Evolutionary conservation across 2,113 vertebrate genomes (phyloP), one percentile per base, ranked within the genome.

Genomic region (Tragelaphus imberbis): DNA sequence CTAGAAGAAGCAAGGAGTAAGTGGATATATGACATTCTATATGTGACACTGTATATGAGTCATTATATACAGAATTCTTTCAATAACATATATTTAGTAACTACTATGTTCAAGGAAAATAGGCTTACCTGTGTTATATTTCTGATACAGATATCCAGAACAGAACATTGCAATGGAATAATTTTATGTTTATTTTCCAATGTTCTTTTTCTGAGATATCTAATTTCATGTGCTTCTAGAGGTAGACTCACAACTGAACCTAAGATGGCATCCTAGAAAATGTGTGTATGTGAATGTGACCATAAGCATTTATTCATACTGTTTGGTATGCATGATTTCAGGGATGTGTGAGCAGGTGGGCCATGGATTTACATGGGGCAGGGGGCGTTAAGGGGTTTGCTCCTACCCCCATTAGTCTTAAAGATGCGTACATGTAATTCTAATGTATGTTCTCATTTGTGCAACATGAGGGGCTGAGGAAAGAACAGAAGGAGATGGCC

Each of bases 121-220:
- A 56, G 47, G 10, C 19, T 36, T 21, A 80, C 88, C 15, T 9
- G 15, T 36, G 33, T 85, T 58, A 56, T 5, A 36, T 59, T 40
- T 33, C 33, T 53, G 21, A 71, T 27, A 68, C 75, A 85, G 65
- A 81, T 59, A 79, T 13, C 3, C 5, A 56, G 19, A 25, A 79
- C 21, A 1, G 7, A 1, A 4, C 13, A 71, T 3, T 21, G 13
- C 19, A 82, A 17, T 53, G 13, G 4, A 28, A 55, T 1, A 40
- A 44, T 75, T 87, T 68, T 71, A 56, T 61, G 7, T 58, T 82
- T 28, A 30, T 56, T 81, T 59, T 85, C 17, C n/a, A 68, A 7
- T 21, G 6, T 65, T 68, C 23, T 51, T 17, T 33, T 61, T 84
- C 53, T 94, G 16, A 47, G 40, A 9, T 68, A 51, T 40, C 53